Evolutionary conservation across 2,113 vertebrate species (phyloP).

Genomic region (Xenopus borealis): DNA sequence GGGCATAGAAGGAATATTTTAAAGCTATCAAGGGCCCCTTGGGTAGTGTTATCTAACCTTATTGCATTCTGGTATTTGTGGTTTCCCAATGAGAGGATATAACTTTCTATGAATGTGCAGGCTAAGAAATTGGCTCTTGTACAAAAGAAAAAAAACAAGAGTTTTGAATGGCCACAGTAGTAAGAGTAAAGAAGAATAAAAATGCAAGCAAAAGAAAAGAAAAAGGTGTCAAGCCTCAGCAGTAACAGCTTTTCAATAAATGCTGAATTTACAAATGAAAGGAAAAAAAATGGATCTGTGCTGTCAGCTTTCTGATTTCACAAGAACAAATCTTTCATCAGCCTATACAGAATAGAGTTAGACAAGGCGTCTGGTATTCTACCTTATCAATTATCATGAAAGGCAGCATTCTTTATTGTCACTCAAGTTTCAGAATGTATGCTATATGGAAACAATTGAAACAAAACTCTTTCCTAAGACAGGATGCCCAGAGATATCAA

Average conservation of each 20-base stretch:
- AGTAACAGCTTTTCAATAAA: conserved; percentile 6
- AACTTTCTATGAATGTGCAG: no score
- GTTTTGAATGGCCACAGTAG: conserved; percentile 3
- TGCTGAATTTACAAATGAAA: conserved; percentile 2
- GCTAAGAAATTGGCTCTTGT: conserved; percentile 17
- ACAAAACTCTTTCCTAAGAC: no score
- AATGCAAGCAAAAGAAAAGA: not conserved
- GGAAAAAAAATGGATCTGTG: not conserved
- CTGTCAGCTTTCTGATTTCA: not conserved
- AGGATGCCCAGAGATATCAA: no score
- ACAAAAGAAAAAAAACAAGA: conserved; percentile 19
- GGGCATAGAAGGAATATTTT: conserved; percentile 13
- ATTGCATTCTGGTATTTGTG: conserved; percentile 15
- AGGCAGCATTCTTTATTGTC: no score
- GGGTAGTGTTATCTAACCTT: conserved; percentile 22
- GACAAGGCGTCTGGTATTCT: not conserved
- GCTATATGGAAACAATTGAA: no score
- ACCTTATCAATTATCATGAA: no score
- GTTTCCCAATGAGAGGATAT: conserved; percentile 15
- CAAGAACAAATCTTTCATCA: not conserved
- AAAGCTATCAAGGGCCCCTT: conserved; percentile 23
- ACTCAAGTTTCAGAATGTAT: no score
- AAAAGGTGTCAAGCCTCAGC: conserved; percentile 6
- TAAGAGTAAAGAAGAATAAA: not conserved
- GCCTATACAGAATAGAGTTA: not conserved